Evolutionary conservation across 2,888 invertebrate genomes (phyloP).

Genomic region (Mimachlamys varia): DNA sequence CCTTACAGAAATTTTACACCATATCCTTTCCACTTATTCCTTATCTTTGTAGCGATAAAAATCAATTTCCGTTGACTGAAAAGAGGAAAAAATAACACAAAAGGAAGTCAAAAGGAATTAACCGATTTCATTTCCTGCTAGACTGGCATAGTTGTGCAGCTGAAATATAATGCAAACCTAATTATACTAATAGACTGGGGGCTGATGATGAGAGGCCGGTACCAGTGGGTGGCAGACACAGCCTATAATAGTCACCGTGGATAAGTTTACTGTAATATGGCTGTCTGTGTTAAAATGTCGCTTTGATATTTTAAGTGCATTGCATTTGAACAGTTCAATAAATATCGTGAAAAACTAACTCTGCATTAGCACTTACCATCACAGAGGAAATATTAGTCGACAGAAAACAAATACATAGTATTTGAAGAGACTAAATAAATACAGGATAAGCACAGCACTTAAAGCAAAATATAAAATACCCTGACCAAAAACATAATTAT

Average conservation of each 20-base stretch:
- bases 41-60: slow-evolving; percentile 13
- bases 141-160: not conserved
- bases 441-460: not conserved
- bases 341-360: not conserved
- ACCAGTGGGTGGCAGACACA: not conserved
- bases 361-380: not conserved
- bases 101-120: not conserved
- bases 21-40: not conserved
- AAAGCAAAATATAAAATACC: not conserved
- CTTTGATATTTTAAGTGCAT: slow-evolving; percentile 25
- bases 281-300: not conserved
- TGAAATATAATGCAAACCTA: slow-evolving; percentile 10
- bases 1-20: not conserved
- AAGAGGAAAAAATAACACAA: not conserved
- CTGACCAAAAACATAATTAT: not conserved
- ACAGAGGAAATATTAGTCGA: not conserved
- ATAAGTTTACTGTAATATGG: not conserved
- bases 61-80: slow-evolving; percentile 8
- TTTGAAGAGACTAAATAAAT: not conserved
- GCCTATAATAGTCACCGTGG: not conserved
- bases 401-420: not conserved
- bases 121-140: slow-evolving; percentile 7
- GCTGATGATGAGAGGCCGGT: not conserved
- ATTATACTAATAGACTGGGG: not conserved
- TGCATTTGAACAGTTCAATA: slow-evolving; percentile 12